phyloP scores from a whole-genome alignment of 2,888 invertebrate species.

The Lasioglossum zephyrum region DNA sequence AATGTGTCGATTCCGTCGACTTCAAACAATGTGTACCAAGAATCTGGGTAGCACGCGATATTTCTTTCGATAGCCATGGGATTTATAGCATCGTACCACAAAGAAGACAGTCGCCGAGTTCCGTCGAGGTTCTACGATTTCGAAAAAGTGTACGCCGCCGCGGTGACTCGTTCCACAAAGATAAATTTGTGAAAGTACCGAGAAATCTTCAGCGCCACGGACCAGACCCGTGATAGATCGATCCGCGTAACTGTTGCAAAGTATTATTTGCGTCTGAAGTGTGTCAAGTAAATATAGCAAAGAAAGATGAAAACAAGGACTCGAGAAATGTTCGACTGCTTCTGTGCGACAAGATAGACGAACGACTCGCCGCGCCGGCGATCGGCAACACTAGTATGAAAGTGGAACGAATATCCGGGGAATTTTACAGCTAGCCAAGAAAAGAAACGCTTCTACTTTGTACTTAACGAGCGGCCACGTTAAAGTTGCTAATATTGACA shows the following conservation, averaged over 20 bases:
- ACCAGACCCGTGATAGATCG: neutral
- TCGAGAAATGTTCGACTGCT: neutral
- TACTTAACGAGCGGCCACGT: neutral
- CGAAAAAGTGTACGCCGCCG: neutral
- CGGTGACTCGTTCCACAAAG: neutral
- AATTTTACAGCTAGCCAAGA: neutral
- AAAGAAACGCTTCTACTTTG: slow-evolving; percentile 4
- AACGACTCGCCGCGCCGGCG: neutral
- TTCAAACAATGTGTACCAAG: neutral
- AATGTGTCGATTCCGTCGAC: neutral
- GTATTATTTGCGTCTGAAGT: neutral
- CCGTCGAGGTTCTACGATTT: neutral
- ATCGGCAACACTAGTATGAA: neutral
- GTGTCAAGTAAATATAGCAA: slow-evolving; percentile 15
- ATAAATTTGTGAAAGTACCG: neutral
- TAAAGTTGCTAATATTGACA: neutral
- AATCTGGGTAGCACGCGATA: neutral
- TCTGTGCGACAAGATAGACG: slow-evolving; percentile 2
- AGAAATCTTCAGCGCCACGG: neutral
- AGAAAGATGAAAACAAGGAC: slow-evolving; percentile 4
- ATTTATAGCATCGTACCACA: neutral
- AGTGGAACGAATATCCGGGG: slow-evolving; percentile 11
- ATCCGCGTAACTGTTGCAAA: slow-evolving; percentile 7
- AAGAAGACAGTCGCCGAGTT: neutral
- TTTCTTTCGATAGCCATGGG: neutral